Evolutionary conservation across 2,888 invertebrate genomes (phyloP), one percentile per base, ranked within the genome.

Genomic region (Cantharis rustica): DNA sequence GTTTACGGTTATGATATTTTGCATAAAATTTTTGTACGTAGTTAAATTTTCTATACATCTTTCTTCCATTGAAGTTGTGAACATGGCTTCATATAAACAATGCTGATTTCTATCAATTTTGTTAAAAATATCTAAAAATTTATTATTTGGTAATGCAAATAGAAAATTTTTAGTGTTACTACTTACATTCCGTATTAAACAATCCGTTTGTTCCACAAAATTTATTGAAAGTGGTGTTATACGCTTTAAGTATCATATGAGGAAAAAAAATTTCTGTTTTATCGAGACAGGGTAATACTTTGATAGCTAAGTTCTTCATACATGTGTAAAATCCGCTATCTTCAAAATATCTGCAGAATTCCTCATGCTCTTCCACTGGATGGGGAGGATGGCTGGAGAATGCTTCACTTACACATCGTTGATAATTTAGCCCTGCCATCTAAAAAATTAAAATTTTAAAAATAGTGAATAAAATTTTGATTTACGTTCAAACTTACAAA

Each of bases 371-470:
- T 7, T 47, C 47, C 47, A 47, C 47, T 47, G 47, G 47, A 47
- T 47, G 47, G 4, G n/a, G n/a, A 0, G n/a, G n/a, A 1, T 0
- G 1, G 1, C 7, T 11, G 0, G 0, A 0, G 1, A 47, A 7
- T 7, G 47, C n/a, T 47, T 9, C 2, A 1, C 0, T 7, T n/a
- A 0, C 7, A 7, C 47, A 47, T 7, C 9, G 7, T 7, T 4
- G 7, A n/a, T 47, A 47, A n/a, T 47, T n/a, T n/a, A 2, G 0
- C 1, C 1, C 5, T 7, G 47, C 47, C n/a, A n/a, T 1, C 47
- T 47, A 47, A 9, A 7, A 47, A 47, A 47, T 47, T 47, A 47
- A n/a, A 47, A 2, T 7, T 9, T n/a, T 5, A n/a, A n/a, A 47
- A 9, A 47, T 47, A n/a, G 1, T 7, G 7, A 0, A n/a, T 7